Conservation (phyloP, 2,113 vertebrate species). For the Hiodon tergisus region DNA sequence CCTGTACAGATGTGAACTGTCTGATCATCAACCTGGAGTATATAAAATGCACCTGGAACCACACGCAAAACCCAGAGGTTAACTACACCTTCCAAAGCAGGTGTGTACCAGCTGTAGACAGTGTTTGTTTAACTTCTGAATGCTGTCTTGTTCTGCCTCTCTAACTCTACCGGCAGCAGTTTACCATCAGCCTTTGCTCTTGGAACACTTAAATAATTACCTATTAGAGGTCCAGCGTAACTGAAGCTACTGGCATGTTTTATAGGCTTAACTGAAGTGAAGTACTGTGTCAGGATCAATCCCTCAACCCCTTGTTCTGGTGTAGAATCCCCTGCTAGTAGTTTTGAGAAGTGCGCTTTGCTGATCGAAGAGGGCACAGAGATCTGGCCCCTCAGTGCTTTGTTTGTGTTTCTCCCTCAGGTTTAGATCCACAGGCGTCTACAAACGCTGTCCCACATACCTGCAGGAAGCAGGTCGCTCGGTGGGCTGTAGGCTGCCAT, state of each 20-base stretch:
- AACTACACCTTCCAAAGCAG: slow-evolving; percentile 28
- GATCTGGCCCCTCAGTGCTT: background rate
- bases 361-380: no score
- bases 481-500: slow-evolving; percentile 24
- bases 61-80: background rate
- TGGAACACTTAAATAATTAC: no score
- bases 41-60: slow-evolving; percentile 33
- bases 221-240: no score
- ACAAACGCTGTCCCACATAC: slow-evolving; percentile 19
- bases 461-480: background rate
- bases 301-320: no score
- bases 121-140: no score
- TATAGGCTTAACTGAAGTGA: no score
- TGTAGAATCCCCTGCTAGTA: no score
- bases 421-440: background rate
- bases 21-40: slow-evolving; percentile 35
- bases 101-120: slow-evolving; percentile 7
- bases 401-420: background rate
- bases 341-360: no score
- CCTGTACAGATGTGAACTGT: slow-evolving; percentile 29
- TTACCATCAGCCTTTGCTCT: no score
- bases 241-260: no score
- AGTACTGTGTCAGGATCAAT: no score
- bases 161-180: background rate
- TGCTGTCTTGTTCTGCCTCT: background rate